Base-by-base conservation (phyloP, 2,113 vertebrate genomes). In the Hippoglossus stenolepis region DNA sequence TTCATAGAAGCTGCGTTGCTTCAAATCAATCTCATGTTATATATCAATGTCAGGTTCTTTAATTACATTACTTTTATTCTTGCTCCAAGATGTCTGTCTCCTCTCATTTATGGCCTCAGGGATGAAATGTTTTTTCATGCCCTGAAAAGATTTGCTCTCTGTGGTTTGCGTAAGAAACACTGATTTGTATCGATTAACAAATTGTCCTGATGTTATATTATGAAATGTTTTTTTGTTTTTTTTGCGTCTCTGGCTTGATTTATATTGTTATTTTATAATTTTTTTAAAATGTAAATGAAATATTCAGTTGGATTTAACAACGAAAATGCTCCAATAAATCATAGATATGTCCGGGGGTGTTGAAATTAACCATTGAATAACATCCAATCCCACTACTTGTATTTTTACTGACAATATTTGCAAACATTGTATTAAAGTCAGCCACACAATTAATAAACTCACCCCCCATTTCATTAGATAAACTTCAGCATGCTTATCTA, bases 41-140 rank as follows among this genome's bases (percentile, higher is more conserved):
- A 6, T 24, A 0, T 5, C 1, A 3, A 72, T 69, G 2, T 83
- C 13, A 83, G 80, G 28, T 85, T 67, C 17, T 75, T 68, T 51
- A 66, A 85, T 12, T 90, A 84, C 17, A 56, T 90, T 0, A 10
- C 3, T 0, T 90, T 90, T 56, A 5, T 0, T 77, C 49, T 83
- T 31, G 35, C 31, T 61, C 69, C 85, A 15, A 73, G 78, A 63
- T 90, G 87, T 62, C 51, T 90, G 20, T 84, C 82, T 72, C 85
- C 90, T 70, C 87, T 91, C 9, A 75, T 91, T 74, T 90, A 91
- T 62, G 88, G 87, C 10, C 74, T 92, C 4, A 87, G 87, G 11
- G 87, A 92, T 74, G 73, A 86, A 18, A 70, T 1, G 5, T 85
- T 91, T 71, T 80, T 63, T 14, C 8, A 17, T 6, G 68, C 69